Conservation (phyloP, 2,113 vertebrate genomes). For the Glaucomys volans region DNA sequence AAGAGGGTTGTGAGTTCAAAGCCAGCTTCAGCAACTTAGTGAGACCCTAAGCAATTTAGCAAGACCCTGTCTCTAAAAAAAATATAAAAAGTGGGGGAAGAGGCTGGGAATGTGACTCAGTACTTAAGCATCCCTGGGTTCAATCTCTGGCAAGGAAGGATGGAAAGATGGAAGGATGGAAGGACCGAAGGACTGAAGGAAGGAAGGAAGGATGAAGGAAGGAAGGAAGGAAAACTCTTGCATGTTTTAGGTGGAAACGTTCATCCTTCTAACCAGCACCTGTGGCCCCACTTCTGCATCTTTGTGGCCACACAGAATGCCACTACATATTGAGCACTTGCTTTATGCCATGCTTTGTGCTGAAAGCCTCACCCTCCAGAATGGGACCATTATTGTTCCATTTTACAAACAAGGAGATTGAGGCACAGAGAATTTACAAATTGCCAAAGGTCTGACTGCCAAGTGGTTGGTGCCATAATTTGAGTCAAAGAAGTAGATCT, state of each 20-base stretch:
- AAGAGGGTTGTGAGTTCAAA: too few relatives aligned
- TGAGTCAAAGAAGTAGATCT: neutral
- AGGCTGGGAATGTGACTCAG: too few relatives aligned
- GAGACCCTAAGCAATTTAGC: too few relatives aligned
- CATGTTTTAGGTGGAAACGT: neutral
- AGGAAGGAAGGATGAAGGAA: too few relatives aligned
- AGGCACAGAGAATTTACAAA: neutral
- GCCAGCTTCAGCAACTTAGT: too few relatives aligned
- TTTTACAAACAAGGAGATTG: slow-evolving; percentile 23
- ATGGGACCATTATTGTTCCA: neutral
- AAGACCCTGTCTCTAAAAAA: too few relatives aligned
- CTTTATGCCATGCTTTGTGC: neutral
- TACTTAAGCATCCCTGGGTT: too few relatives aligned
- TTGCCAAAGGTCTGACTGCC: neutral
- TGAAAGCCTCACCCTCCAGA: neutral
- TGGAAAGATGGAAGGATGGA: too few relatives aligned
- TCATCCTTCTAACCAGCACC: neutral
- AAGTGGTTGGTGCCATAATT: neutral
- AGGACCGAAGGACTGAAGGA: too few relatives aligned
- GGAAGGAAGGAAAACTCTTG: neutral
- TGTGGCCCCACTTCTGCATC: neutral
- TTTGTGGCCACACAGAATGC: neutral
- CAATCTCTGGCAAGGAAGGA: too few relatives aligned
- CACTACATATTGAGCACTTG: fast-evolving
- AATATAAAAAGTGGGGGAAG: neutral